Conservation (phyloP, 2,888 invertebrate genomes). For the Nemoura dubitans region DNA sequence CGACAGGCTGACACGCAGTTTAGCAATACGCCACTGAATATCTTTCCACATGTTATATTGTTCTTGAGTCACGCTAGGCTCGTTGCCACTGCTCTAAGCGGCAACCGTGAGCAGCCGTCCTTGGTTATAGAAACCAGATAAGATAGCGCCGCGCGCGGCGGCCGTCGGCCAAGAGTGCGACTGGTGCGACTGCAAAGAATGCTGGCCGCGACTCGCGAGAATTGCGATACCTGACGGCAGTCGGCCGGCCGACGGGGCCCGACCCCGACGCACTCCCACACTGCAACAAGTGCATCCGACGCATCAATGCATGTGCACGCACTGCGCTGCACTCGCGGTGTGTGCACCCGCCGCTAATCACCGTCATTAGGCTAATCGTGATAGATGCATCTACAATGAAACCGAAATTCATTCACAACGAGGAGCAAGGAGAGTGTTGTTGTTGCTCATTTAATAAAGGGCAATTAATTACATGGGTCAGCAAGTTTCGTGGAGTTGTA, state of each 20-base stretch:
- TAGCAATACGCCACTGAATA: too few species aligned
- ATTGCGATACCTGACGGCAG: neutral
- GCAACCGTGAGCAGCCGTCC: neutral
- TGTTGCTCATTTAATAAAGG: neutral
- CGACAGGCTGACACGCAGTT: too few species aligned
- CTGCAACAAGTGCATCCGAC: conserved; percentile 3
- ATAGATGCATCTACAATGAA: neutral
- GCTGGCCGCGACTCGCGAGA: neutral
- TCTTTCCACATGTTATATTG: too few species aligned
- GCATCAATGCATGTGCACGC: neutral
- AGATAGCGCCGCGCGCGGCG: neutral
- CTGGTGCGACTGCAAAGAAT: neutral
- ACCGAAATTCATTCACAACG: neutral
- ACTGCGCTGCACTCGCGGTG: neutral
- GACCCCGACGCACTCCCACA: neutral
- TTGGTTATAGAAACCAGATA: neutral
- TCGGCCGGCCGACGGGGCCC: neutral
- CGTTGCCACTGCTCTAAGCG: neutral
- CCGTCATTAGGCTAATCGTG: neutral
- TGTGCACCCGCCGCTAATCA: neutral
- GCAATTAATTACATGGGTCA: neutral
- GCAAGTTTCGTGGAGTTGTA: neutral
- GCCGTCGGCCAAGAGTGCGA: neutral
- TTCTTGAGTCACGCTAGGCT: too few species aligned
- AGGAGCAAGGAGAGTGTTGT: neutral